phyloP scores from a whole-genome alignment of 2,797 vertebrate genomes.

The Acanthiza pusilla region DNA sequence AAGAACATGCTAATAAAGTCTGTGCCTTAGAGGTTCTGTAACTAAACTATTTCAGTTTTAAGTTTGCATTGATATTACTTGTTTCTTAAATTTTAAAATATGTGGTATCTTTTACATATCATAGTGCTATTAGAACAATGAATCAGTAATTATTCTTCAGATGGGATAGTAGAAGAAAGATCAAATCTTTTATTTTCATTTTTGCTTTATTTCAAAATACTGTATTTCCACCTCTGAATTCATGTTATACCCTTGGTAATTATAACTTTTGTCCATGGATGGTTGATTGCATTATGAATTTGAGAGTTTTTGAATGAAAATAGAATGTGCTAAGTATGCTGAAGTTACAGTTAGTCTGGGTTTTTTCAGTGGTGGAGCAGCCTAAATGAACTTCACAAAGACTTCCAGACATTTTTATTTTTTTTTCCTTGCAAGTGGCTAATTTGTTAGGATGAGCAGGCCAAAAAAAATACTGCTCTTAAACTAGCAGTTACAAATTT shows the following conservation, averaged over 20 bases:
- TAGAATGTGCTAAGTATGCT: background rate
- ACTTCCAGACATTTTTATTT: background rate
- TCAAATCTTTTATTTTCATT: background rate
- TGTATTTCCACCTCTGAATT: background rate
- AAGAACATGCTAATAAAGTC: background rate
- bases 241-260: background rate
- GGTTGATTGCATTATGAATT: background rate
- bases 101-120: background rate
- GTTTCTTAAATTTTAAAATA: background rate
- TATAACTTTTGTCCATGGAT: background rate
- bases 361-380: background rate
- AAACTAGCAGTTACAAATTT: background rate
- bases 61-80: background rate
- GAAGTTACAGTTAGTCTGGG: background rate
- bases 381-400: background rate
- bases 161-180: background rate
- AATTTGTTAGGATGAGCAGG: background rate
- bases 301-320: background rate
- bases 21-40: background rate
- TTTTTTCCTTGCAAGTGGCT: background rate
- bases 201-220: background rate
- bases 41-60: background rate
- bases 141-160: background rate
- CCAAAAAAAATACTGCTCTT: background rate
- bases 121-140: background rate